Evolutionary conservation across 2,797 vertebrate species (phyloP).

Genomic region (Harpagifer antarcticus): DNA sequence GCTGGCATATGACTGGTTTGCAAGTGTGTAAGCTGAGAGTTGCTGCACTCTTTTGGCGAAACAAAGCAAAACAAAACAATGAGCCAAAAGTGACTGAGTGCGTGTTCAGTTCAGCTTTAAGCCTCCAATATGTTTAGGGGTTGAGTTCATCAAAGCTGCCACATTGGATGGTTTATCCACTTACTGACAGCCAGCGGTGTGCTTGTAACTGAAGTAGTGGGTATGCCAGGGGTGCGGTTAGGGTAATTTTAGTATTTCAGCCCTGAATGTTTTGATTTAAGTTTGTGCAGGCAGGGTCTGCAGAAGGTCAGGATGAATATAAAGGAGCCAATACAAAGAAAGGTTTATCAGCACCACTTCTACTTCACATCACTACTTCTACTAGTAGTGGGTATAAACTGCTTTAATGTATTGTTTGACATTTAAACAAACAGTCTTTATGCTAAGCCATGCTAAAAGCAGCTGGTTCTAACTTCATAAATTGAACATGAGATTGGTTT

Average conservation of each 20-base stretch:
- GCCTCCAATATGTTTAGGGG: constrained; percentile 7
- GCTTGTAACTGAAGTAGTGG: constrained; percentile 12
- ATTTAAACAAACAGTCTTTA: not conserved
- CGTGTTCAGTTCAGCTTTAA: constrained; percentile 10
- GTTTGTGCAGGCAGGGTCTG: not conserved
- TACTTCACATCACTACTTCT: not conserved
- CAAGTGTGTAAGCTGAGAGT: constrained; percentile 13
- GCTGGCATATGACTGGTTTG: constrained; percentile 6
- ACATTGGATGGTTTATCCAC: constrained; percentile 27
- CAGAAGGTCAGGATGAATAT: not conserved
- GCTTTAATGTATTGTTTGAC: not conserved
- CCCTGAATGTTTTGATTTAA: constrained; percentile 22
- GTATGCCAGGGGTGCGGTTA: not conserved
- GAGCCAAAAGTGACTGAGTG: constrained; percentile 12
- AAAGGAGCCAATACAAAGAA: not conserved
- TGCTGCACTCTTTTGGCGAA: constrained; percentile 12
- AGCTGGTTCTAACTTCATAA: not conserved
- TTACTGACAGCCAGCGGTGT: constrained; percentile 22
- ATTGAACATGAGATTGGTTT: not conserved
- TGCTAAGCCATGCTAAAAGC: not conserved
- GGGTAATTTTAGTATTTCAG: not conserved
- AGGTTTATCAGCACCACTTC: not conserved
- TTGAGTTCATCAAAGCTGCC: constrained; percentile 34
- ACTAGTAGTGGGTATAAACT: not conserved
- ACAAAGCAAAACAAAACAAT: constrained; percentile 33